Evolutionary conservation across 1,140 invertebrate genomes (phyloP), one percentile per base, ranked within the genome.

Genomic region (Caenorhabditis tropicalis): DNA sequence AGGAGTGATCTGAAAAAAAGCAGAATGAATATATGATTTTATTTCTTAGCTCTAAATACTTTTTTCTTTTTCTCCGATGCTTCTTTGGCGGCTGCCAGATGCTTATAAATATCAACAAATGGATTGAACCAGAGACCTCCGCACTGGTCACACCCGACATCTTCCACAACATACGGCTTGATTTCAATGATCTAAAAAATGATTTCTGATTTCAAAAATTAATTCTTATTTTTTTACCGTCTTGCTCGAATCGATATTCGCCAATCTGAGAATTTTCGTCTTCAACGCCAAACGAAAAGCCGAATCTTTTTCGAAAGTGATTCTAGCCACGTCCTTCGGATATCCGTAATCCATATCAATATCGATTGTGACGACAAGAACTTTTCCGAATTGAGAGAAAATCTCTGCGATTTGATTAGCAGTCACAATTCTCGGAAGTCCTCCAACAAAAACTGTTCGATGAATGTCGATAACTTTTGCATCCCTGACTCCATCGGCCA

Each of bases 181-280:
- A 74, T 74, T 24, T 74, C 65, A 12, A 74, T 36, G 0, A 65
- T 33, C 58, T 65, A 31, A 65, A 65, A 6, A 2, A 65, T 33
- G 19, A 36, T 19, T 15, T 36, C 36, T 36, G 33, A 65, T 65
- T 51, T 19, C 2, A 9, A 33, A 21, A 65, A 65, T 27, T 10
- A 56, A 29, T n/a, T n/a, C n/a, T n/a, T n/a, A n/a, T n/a, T n/a
- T n/a, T n/a, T 0, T 65, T 21, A 74, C 36, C 36, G 65, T 74
- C 21, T 74, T 74, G 36, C 65, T 74, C 7, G 65, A 74, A 74
- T 74, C 65, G n/a, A 74, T 74, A 43, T 74, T 74, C 21, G 43
- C 36, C 21, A 74, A 74, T 15, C 43, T 74, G 1, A 74, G 65
- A 43, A 12, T 43, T 24, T 74, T 74, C 19, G 21, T 46, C 36